These are phyloP conservation scores for Tychaedon coryphoeus DNA, from an alignment of 2,113 vertebrate species.

Conservation along the genomic window DNA sequence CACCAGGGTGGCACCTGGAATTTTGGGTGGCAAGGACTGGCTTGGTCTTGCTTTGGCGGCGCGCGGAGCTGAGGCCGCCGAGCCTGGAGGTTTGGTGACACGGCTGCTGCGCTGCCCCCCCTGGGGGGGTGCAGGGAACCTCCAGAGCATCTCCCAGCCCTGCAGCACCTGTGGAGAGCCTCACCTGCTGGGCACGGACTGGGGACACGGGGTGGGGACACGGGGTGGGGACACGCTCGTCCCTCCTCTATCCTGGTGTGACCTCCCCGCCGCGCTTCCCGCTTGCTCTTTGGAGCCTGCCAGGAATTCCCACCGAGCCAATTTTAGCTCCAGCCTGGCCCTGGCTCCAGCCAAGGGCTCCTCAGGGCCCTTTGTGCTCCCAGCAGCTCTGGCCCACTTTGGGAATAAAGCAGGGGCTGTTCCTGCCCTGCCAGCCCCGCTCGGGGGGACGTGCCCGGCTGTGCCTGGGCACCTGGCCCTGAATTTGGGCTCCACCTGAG, in stretches of 20 bases:
- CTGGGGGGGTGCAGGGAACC: neutral
- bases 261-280: accelerated
- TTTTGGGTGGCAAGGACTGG: neutral
- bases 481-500: neutral
- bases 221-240: neutral
- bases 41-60: accelerated
- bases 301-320: conserved; percentile 58
- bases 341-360: neutral
- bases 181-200: neutral
- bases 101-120: neutral
- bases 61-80: accelerated
- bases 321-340: conserved; percentile 61
- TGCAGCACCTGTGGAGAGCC: accelerated
- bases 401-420: neutral
- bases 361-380: conserved; percentile 9
- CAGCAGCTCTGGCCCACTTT: conserved; percentile 4
- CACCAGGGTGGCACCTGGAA: accelerated
- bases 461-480: neutral
- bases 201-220: neutral
- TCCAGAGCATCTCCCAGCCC: neutral
- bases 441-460: accelerated
- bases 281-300: neutral
- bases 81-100: neutral
- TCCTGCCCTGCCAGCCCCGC: neutral
- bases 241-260: neutral